Conservation (phyloP, 2,797 vertebrate species). For the Pachyuromys duprasi region DNA sequence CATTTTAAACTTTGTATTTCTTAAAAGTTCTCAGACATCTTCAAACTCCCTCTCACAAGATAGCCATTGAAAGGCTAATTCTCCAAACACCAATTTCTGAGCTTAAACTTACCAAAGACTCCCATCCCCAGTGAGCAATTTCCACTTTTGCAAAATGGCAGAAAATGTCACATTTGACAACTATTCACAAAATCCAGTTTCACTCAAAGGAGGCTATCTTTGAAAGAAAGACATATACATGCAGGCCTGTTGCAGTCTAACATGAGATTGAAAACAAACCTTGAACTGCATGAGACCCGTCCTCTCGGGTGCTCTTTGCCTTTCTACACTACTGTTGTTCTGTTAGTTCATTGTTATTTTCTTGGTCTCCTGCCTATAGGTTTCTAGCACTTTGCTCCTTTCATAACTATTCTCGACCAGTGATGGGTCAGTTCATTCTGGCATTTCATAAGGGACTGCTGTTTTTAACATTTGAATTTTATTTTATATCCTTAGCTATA, state of each 20-base stretch:
- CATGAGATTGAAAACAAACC: slow-evolving; percentile 1
- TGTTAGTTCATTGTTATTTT: not conserved
- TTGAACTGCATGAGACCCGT: not conserved
- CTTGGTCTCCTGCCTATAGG: not conserved
- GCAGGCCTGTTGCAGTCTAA: not conserved
- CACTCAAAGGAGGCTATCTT: slow-evolving; percentile 38
- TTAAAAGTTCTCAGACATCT: slow-evolving; percentile 7
- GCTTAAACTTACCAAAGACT: slow-evolving; percentile 42
- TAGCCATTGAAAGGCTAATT: slow-evolving; percentile 37
- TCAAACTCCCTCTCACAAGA: slow-evolving; percentile 34
- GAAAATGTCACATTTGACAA: slow-evolving; percentile 68
- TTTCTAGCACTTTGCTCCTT: not conserved
- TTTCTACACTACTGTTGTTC: not conserved
- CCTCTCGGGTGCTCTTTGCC: not conserved
- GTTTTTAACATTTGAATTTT: slow-evolving; percentile 25
- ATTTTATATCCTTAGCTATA: not conserved
- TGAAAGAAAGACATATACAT: slow-evolving; percentile 17
- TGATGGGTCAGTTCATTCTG: not conserved
- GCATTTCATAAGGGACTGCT: not conserved
- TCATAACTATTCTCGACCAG: not conserved
- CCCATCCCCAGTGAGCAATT: slow-evolving; percentile 57
- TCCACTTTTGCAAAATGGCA: slow-evolving; percentile 63
- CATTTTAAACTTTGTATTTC: slow-evolving; percentile 26
- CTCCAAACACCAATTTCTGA: slow-evolving; percentile 62
- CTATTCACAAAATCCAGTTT: slow-evolving; percentile 48